Evolutionary conservation across 2,888 invertebrate species (phyloP).

Genomic region (Xanthorhoe designata): DNA sequence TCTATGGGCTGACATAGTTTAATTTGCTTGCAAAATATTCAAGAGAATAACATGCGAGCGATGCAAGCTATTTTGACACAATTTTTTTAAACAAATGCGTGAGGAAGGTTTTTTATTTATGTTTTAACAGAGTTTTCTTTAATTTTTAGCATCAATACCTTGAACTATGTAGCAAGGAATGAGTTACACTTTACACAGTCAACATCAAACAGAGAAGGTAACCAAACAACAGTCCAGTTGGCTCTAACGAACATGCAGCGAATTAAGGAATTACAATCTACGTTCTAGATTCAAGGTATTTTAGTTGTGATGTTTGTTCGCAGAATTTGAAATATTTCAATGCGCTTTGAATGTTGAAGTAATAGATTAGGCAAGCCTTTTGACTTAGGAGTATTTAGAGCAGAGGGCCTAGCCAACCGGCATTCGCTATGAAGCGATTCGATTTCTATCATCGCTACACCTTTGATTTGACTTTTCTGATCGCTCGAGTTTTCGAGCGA

Average conservation of each 20-base stretch:
- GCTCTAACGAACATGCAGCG: constrained; percentile 51
- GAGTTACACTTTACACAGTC: constrained; percentile 33
- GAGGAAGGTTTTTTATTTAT: too few species aligned
- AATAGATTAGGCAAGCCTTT: background rate
- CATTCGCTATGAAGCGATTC: too few species aligned
- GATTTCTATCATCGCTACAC: too few species aligned
- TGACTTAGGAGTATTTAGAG: background rate
- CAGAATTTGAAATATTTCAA: constrained; percentile 19
- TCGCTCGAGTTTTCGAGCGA: too few species aligned
- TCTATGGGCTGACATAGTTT: too few species aligned
- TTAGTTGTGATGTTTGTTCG: constrained; percentile 31
- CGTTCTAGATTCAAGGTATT: constrained; percentile 35
- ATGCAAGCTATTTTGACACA: too few species aligned
- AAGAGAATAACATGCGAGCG: too few species aligned
- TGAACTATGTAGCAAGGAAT: constrained; percentile 14
- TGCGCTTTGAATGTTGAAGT: background rate
- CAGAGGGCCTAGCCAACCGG: background rate
- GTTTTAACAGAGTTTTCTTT: background rate
- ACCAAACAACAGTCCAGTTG: constrained; percentile 49
- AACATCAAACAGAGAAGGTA: constrained; percentile 39
- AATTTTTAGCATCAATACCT: background rate
- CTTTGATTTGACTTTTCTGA: too few species aligned
- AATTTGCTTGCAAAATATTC: too few species aligned
- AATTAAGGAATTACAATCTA: constrained; percentile 50
- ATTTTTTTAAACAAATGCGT: too few species aligned